Base-by-base conservation (phyloP, 2,888 invertebrate genomes). In the Xylota sylvarum region DNA sequence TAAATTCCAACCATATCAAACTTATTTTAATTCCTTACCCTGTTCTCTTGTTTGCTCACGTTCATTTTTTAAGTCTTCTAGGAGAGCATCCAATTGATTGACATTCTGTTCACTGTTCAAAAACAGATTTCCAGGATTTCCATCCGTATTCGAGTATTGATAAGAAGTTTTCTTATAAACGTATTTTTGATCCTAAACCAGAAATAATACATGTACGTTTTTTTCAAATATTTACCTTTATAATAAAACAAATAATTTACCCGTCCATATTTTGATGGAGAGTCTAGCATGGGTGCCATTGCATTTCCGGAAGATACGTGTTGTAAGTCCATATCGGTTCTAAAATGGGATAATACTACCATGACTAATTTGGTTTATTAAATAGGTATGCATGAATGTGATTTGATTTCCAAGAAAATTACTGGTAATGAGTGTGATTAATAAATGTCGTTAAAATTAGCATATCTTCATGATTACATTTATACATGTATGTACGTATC, bases 11-110 rank as follows among this genome's bases (percentile, higher is more conserved):
- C n/a, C n/a, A n/a, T n/a, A n/a, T n/a, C n/a, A n/a, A n/a, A n/a
- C n/a, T n/a, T n/a, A n/a, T n/a, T 27, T 12, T 10, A n/a, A 58
- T 27, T 23, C 14, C 69, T 86, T 88, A 90, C 91, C 90, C 89
- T 89, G 90, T 80, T 91, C 91, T 76, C 90, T 90, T 23, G 92
- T 91, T 37, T 90, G 89, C 76, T 92, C 90, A 5, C 93, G 91
- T 85, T 93, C 93, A 73, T 91, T 90, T 89, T 96, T 95, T 89
- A 96, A 92, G 91, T 96, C 96, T 88, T 96, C 96, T 70, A 96
- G 93, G 62, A 96, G 92, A 0, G 95, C 95, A 91, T 96, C 96
- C 90, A 96, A 92, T 91, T 96, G 96, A 89, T 95, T 96, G 58
- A 96, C 95, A 90, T 96, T 96, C 90, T 95, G 94, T 88, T 91